Evolutionary conservation across 1,140 invertebrate genomes (phyloP).

Genomic region (Ptiloglossa arizonensis): DNA sequence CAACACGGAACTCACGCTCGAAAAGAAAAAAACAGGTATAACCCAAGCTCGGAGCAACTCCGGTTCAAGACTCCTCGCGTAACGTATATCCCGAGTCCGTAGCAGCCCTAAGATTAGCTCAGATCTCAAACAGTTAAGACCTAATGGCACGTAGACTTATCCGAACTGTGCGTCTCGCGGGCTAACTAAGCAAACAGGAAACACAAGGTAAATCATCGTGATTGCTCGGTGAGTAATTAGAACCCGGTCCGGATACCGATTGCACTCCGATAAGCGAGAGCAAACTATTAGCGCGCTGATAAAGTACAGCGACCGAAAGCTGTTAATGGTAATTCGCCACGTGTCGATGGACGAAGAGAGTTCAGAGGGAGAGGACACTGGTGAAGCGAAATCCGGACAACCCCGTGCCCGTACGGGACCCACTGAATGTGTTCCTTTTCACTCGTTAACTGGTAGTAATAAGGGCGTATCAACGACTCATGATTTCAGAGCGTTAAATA

Average conservation of each 20-base stretch:
- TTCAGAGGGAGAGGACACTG: background rate
- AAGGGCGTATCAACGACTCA: conserved; percentile 11
- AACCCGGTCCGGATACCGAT: background rate
- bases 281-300: conserved; percentile 9
- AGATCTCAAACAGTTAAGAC: background rate
- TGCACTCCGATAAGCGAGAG: background rate
- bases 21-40: no score
- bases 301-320: background rate
- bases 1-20: no score
- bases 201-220: background rate
- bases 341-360: background rate
- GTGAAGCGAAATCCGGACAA: background rate
- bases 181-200: conserved; percentile 16
- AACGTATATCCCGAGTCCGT: no score
- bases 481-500: conserved; percentile 21
- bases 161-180: no score
- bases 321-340: conserved; percentile 15
- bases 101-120: no score
- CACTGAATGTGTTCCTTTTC: conserved; percentile 11
- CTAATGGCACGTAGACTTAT: background rate
- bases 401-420: background rate
- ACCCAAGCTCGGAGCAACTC: background rate
- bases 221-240: conserved; percentile 6
- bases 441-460: conserved; percentile 34
- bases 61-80: background rate